Percentiles rank a stretch among this genome's conserved stretches.
phyloP scores from a whole-genome alignment of 2,797 vertebrate species.

The Fratercula arctica region DNA sequence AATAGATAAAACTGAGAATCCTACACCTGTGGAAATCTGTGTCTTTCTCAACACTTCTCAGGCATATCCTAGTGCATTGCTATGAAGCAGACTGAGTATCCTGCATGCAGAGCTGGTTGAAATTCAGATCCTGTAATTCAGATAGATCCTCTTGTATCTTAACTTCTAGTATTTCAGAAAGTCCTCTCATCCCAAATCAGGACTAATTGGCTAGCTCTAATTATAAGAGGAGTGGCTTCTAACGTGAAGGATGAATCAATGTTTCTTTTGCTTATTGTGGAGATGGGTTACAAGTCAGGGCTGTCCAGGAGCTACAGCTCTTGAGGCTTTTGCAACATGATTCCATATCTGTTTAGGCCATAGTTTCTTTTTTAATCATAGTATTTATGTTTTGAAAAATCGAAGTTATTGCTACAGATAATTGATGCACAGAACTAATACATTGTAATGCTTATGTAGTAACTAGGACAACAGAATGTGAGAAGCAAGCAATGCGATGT shows the following conservation, averaged over 20 bases:
- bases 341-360: not conserved
- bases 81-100: not conserved
- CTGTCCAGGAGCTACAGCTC: not conserved
- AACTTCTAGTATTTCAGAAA: not conserved
- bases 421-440: not conserved
- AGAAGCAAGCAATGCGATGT: not conserved
- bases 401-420: not conserved
- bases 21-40: not conserved
- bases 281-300: accelerated
- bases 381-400: not conserved
- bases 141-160: not conserved
- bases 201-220: not conserved
- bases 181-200: not conserved
- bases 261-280: not conserved
- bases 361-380: not conserved
- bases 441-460: not conserved
- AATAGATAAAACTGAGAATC: not conserved
- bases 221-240: not conserved
- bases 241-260: not conserved
- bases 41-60: not conserved
- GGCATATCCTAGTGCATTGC: not conserved
- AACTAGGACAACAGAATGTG: not conserved
- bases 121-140: not conserved
- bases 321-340: not conserved
- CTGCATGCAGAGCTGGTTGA: not conserved